A percentile compares a stretch with the other conserved stretches of the same genome.
phyloP scores from a whole-genome alignment of 2,888 invertebrate species.

The Coenonympha arcania region DNA sequence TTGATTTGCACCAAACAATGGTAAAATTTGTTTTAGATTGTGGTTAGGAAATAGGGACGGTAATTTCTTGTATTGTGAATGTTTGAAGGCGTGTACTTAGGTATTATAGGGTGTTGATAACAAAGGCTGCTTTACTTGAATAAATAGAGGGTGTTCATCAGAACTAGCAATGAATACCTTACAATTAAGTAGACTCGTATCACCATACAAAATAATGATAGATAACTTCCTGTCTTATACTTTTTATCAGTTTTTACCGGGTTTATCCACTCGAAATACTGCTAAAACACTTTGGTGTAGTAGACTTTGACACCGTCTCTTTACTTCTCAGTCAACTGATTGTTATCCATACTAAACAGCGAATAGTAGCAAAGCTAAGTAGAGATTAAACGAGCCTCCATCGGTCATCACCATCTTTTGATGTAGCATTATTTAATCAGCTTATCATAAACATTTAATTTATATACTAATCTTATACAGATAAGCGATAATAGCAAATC shows the following conservation, averaged over 20 bases:
- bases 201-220: not conserved
- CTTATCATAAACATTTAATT: too few relatives aligned
- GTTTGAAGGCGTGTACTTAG: constrained; percentile 36
- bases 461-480: too few relatives aligned
- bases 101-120: constrained; percentile 35
- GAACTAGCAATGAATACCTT: constrained; percentile 19
- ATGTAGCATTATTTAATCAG: too few relatives aligned
- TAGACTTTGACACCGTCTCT: too few relatives aligned
- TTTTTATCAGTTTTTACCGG: not conserved
- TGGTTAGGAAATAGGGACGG: constrained; percentile 28
- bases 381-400: too few relatives aligned
- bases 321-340: too few relatives aligned
- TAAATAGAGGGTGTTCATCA: constrained; percentile 24
- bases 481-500: too few relatives aligned
- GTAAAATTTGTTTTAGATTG: constrained; percentile 34
- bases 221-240: not conserved
- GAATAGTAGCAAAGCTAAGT: too few relatives aligned
- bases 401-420: too few relatives aligned
- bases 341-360: too few relatives aligned
- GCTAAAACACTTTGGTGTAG: too few relatives aligned
- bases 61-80: constrained; percentile 54
- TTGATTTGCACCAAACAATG: constrained; percentile 45
- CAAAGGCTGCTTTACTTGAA: constrained; percentile 24
- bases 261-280: not conserved
- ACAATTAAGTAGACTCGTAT: constrained; percentile 11